These are phyloP conservation scores for Zonotrichia albicollis DNA, from an alignment of 2,797 vertebrate genomes.

Conservation along the genomic window DNA sequence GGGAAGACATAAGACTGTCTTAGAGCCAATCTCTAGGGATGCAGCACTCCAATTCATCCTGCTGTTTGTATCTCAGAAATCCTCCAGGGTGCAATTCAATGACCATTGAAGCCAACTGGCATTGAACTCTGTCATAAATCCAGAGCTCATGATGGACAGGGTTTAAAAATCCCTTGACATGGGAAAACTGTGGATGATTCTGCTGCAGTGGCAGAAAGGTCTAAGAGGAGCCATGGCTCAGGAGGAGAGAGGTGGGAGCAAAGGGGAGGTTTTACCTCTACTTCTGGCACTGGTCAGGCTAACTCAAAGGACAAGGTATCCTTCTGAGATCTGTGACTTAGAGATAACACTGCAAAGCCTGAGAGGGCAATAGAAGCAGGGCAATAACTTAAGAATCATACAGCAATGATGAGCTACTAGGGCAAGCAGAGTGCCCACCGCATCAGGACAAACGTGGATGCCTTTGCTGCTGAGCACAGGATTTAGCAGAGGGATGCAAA, in stretches of 20 bases:
- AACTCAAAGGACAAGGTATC: background rate
- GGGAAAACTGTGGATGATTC: background rate
- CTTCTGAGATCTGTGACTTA: background rate
- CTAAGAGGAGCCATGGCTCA: background rate
- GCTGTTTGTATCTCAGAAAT: constrained; percentile 26
- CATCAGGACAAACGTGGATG: background rate
- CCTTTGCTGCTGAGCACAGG: background rate
- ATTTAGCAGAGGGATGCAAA: background rate
- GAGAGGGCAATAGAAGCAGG: background rate
- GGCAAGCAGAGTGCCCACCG: background rate
- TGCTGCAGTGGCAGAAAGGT: background rate
- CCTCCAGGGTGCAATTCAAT: constrained; percentile 28
- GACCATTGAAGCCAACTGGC: constrained; percentile 55
- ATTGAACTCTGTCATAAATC: constrained; percentile 57
- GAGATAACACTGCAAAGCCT: background rate
- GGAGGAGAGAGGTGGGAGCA: background rate
- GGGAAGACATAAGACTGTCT: background rate
- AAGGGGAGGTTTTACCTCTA: background rate
- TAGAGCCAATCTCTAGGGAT: background rate
- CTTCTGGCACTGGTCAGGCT: background rate
- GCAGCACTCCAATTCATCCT: constrained; percentile 11
- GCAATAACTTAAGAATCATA: background rate
- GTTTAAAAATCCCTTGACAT: background rate
- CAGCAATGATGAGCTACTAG: background rate
- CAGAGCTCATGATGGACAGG: background rate